A percentile compares a stretch with the other conserved stretches of the same genome.
phyloP scores from a whole-genome alignment of 2,797 vertebrate genomes.

The Pangasius mekongensis region DNA sequence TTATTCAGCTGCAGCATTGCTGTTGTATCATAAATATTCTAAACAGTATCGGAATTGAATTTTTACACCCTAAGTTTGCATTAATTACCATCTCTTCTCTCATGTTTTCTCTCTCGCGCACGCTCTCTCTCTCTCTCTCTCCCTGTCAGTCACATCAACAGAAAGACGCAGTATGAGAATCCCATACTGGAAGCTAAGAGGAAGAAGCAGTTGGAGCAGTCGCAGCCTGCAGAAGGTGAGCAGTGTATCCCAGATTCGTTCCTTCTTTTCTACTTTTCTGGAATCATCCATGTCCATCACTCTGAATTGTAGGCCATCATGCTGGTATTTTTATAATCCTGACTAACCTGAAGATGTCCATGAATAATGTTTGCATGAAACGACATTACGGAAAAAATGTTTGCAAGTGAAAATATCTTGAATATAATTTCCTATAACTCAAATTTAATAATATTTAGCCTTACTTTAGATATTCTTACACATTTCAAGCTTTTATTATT shows the following conservation, averaged over 20 bases:
- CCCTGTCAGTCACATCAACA: constrained; percentile 92
- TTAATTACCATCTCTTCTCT: constrained; percentile 17
- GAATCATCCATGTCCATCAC: neutral
- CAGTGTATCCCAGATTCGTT: constrained; percentile 73
- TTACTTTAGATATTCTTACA: neutral
- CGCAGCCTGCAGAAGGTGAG: constrained; percentile 86
- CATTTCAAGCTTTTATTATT: neutral
- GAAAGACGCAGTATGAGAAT: constrained; percentile 99
- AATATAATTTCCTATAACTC: neutral
- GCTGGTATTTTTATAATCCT: neutral
- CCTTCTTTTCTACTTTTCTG: constrained; percentile 67
- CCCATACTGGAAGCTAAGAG: constrained; percentile 95
- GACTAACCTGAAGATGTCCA: neutral
- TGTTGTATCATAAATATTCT: neutral
- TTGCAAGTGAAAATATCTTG: neutral
- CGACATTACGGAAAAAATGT: neutral
- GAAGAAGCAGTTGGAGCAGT: constrained; percentile 93
- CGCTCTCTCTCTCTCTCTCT: neutral
- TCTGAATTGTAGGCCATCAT: neutral
- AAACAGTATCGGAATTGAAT: neutral
- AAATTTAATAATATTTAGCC: neutral
- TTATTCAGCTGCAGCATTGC: neutral
- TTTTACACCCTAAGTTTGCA: constrained; percentile 24
- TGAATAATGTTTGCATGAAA: too few species aligned
- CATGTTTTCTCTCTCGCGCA: constrained; percentile 10